phyloP scores from a whole-genome alignment of 2,888 invertebrate genomes.

The Drosophila diplacantha region DNA sequence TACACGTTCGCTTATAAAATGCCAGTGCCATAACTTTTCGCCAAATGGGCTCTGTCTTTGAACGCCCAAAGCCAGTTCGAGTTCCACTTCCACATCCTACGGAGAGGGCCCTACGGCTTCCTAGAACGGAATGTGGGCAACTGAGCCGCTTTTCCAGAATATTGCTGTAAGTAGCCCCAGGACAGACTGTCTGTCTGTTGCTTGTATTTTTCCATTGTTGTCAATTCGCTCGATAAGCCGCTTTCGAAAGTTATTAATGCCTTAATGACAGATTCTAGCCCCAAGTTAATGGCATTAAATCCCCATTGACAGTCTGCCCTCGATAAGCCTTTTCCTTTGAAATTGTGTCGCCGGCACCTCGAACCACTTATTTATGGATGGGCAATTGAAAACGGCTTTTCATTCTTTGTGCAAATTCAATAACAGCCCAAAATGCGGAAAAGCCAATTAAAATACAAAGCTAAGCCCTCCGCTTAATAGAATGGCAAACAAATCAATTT shows the following conservation, averaged over 20 bases:
- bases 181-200: slow-evolving; percentile 6
- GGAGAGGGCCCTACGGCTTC: not conserved
- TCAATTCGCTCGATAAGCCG: slow-evolving; percentile 60
- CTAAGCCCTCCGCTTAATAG: not conserved
- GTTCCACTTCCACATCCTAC: no score
- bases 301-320: slow-evolving; percentile 20
- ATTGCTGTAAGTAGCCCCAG: slow-evolving; percentile 16
- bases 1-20: slow-evolving; percentile 12
- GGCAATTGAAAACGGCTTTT: slow-evolving; percentile 17
- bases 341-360: not conserved
- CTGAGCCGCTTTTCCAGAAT: slow-evolving; percentile 16
- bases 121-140: not conserved
- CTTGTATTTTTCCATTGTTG: slow-evolving; percentile 44
- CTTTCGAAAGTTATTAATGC: slow-evolving; percentile 59
- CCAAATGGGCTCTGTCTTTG: slow-evolving; percentile 1
- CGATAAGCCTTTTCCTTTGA: slow-evolving; percentile 50
- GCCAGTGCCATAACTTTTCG: slow-evolving; percentile 5
- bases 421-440: not conserved
- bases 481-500: not conserved
- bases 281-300: slow-evolving; percentile 29
- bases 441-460: slow-evolving; percentile 4
- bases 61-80: not conserved
- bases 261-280: slow-evolving; percentile 45
- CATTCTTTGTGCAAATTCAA: not conserved
- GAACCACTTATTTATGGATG: not conserved